Base-by-base conservation (phyloP, 1,140 invertebrate genomes). In the Bombus difficillimus region DNA sequence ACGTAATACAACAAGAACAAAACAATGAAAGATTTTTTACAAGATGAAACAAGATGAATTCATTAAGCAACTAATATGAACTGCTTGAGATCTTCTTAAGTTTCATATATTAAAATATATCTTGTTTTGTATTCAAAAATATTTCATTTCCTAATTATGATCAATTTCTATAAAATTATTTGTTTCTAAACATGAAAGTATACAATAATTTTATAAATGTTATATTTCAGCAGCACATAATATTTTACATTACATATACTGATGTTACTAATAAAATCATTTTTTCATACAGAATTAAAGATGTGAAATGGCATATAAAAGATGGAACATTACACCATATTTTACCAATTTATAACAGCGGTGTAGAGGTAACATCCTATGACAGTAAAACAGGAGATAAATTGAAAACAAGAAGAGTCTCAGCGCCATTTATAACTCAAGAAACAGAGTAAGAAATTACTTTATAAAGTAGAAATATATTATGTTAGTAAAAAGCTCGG, bases 281-380 rank as follows among this genome's bases (percentile, higher is more conserved):
- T 75, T 79, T 86, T 0, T 75, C 77, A 82, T 85, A 71, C 77
- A 94, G 94, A 77, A 91, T 95, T 86, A 92, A 95, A 88, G 93
- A 95, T 89, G 93, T 95, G 10, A 94, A 94, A 73, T 97, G 97
- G 97, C 96, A 96, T 92, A 96, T 97, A 66, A 95, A 96, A 86
- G 95, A 96, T 87, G 96, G 96, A 39, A 94, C 96, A 68, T 92
- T 98, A 28, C 95, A 97, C 83, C 97, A 97, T 92, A 95, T 97
- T 89, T 90, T 97, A 71, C 97, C 97, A 2, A 95, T 96, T 34
- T 96, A 96, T 89, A 96, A 96, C 25, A 97, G 96, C 47, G 97
- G 97, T 84, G 92, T 97, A n/a, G 97, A 97, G 93, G 95, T 97
- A 4, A 96, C 96, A 9, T 96, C 96, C 66, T 97, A 97, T 88